Evolutionary conservation across 2,797 vertebrate genomes (phyloP), one percentile per base, ranked within the genome.

Genomic region (Merluccius polli): DNA sequence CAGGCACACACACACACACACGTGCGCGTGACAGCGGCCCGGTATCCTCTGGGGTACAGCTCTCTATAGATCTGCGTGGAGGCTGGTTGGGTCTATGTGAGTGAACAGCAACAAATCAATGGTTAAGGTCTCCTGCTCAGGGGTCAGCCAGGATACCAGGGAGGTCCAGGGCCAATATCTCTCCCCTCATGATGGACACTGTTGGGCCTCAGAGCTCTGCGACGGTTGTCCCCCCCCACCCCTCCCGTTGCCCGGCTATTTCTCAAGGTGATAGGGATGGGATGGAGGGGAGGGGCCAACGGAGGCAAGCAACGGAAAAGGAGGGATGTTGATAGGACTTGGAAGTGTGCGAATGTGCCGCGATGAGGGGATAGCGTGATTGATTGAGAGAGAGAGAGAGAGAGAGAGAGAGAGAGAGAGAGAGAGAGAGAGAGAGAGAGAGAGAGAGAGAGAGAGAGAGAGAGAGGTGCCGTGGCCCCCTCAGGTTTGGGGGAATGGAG

Each of bases 71-170:
- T 90, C 85, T 83, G 87, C 88, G 88, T 84, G 24, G 73, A 77
- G 79, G 81, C 77, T 71, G 75, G 81, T 87, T 78, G 79, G 87
- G 87, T 89, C 79, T 79, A 82, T 84, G 82, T 85, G 86, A 86
- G 82, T 38, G 24, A 87, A 82, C 78, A 87, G 87, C 86, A 92
- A 89, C 91, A 90, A 91, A 92, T 93, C 91, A 87, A 90, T 91
- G 82, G 78, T 73, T 83, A 81, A 86, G 83, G 86, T 91, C 82
- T 85, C 80, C 81, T 73, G 48, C 83, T 88, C 85, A 78, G 85
- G 86, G 90, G 86, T 92, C 88, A 91, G 72, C 80, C 74, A 91
- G 86, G 84, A 87, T 87, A 82, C 74, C 65, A 86, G 79, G 79
- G 72, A 85, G 86, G 84, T 88, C 79, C 18, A 10, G 75, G 85